Base-by-base conservation (phyloP, 2,888 invertebrate genomes). In the Diadegma fenestrale region DNA sequence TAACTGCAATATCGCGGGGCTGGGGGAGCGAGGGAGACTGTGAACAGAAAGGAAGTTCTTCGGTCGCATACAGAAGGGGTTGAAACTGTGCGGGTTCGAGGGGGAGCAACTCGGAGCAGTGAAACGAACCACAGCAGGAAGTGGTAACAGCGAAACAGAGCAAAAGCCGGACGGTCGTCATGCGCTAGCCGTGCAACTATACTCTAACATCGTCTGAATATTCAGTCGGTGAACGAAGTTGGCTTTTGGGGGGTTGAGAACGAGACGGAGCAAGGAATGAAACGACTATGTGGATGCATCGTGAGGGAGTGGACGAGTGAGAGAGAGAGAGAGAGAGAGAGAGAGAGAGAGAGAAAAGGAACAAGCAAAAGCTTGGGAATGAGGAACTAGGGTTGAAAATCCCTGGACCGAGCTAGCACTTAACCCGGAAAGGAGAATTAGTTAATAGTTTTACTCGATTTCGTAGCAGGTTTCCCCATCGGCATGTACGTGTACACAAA, bases 391-490 rank as follows among this genome's bases (percentile, higher is more conserved):
- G 66, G 64, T 80, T 77, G 41, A 82, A 85, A 76, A 72, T 78
- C 37, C 33, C 81, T 78, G 78, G 78, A 85, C 78, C 77, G 63
- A 80, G 80, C 85, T 73, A 73, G n/a, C 45, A 77, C 73, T 79
- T 84, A 86, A 79, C 76, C 81, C 81, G 86, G 78, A 86, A 86
- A 86, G 86, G 84, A 84, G 88, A 88, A 88, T 88, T 87, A 87
- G 88, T 88, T 87, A 86, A 88, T 88, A 88, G 88, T 88, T 88
- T 86, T 79, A 86, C 79, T 81, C 69, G 86, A 87, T 81, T 84
- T 79, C 75, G 66, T 68, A 76, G 41, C 54, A 58, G 58, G 26
- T 58, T 58, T 71, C 37, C 78, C 51, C 54, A 69, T 82, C 66
- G 51, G 48, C 66, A 43, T 64, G 76, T 66, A 76, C 45, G 33